Evolutionary conservation across 2,113 vertebrate species (phyloP), one percentile per base, ranked within the genome.

Genomic region (Caranx ignobilis): DNA sequence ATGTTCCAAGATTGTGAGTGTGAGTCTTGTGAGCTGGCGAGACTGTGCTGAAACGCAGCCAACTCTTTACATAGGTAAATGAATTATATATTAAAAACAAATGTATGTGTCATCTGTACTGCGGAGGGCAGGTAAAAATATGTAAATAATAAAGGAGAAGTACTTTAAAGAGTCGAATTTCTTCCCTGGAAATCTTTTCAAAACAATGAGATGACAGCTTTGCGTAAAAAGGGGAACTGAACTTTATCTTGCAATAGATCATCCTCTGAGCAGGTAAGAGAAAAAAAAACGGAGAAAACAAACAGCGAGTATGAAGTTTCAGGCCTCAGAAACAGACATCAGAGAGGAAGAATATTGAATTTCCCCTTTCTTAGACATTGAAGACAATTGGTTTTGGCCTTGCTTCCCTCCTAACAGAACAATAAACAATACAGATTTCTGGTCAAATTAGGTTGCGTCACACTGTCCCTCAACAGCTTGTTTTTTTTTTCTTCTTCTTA

Each of bases 291-390:
- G 32, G 15, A 80, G 9, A 59, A 65, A 71, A 48, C 43, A 69
- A 61, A 79, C 35, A 41, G 60, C 2, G 16, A 26, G 11, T 47
- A 11, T 48, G 34, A 71, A 8, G 39, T 71, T 41, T 35, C 11
- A 52, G 32, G 63, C 69, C 41, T 78, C 57, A 60, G 75, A 71
- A 64, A 84, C 82, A 69, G 73, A 67, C 77, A 65, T 77, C 77
- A 78, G 55, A 89, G 79, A 35, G 87, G 89, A 91, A 90, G 87
- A 88, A 85, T n/a, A 75, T 4, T 74, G 54, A 86, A 75, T 92
- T 91, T 92, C 91, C 91, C 83, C 64, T 88, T 91, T 89, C 88
- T 88, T 85, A 83, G 73, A 83, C 56, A 48, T 8, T 78, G 61
- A 88, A 88, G 89, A 86, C 85, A 89, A 89, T 84, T 21, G 31